Conservation (phyloP, 2,888 invertebrate genomes). For the Abrostola triplasia region DNA sequence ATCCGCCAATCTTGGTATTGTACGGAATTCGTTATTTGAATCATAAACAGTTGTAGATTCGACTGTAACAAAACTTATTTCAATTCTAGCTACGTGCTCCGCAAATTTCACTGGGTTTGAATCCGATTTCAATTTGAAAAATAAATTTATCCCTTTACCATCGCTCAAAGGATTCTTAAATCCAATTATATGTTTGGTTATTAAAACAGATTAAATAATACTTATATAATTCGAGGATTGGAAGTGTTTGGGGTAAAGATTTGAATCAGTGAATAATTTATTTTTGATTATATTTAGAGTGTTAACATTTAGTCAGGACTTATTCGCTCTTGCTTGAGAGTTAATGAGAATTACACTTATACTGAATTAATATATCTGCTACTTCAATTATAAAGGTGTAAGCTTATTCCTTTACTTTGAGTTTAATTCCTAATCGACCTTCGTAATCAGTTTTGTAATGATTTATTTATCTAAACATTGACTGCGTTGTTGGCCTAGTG, state of each 20-base stretch:
- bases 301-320: not conserved
- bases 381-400: no score
- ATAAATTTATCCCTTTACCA: constrained; percentile 57
- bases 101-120: constrained; percentile 29
- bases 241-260: constrained; percentile 11
- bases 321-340: not conserved
- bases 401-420: no score
- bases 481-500: no score
- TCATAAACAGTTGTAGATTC: constrained; percentile 41
- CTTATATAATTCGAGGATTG: constrained; percentile 15
- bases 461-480: no score
- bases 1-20: not conserved
- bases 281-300: not conserved
- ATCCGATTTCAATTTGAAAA: constrained; percentile 58
- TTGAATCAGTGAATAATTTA: constrained; percentile 11
- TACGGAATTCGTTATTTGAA: constrained; percentile 32
- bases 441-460: no score
- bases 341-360: no score
- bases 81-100: constrained; percentile 52
- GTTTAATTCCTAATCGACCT: no score
- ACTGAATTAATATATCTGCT: no score
- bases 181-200: constrained; percentile 45
- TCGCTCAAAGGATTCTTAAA: constrained; percentile 40
- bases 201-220: constrained; percentile 2
- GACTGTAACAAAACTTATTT: constrained; percentile 47